These are phyloP conservation scores for Montipora capricornis DNA, from an alignment of 64 coral and sea anemone species.

Conservation along the genomic window DNA sequence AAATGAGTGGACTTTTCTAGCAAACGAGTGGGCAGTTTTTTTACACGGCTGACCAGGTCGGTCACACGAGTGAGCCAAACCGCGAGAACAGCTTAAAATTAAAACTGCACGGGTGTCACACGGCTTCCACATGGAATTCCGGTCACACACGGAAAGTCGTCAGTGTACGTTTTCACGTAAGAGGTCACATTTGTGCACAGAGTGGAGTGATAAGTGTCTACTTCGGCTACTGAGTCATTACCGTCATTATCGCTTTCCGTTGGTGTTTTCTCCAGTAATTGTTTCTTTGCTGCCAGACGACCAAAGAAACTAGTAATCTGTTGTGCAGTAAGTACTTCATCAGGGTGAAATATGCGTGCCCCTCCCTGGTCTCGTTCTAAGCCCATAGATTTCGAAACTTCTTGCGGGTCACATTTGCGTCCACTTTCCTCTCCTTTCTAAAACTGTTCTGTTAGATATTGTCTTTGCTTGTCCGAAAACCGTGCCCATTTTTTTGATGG, in stretches of 20 bases:
- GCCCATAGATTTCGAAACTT: conserved; percentile 48
- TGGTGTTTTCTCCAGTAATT: conserved; percentile 5
- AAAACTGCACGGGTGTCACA: too few relatives aligned
- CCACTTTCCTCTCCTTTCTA: conserved; percentile 39
- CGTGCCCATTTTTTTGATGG: not conserved
- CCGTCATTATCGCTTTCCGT: not conserved
- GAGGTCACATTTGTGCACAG: not conserved
- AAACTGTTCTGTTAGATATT: conserved; percentile 53
- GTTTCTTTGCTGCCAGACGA: conserved; percentile 48
- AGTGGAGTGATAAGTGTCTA: not conserved
- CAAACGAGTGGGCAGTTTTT: too few relatives aligned
- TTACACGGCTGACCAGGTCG: too few relatives aligned
- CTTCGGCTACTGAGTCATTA: not conserved
- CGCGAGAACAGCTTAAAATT: too few relatives aligned
- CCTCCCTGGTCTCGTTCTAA: conserved; percentile 7
- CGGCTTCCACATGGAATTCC: too few relatives aligned
- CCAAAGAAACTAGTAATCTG: conserved; percentile 43
- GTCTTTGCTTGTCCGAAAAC: conserved; percentile 14
- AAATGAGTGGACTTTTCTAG: too few relatives aligned
- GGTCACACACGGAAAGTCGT: too few relatives aligned
- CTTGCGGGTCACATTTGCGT: conserved; percentile 24
- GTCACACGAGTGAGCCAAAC: too few relatives aligned
- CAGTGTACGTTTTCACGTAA: too few relatives aligned
- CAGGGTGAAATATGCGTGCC: conserved; percentile 14
- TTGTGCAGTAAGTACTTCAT: conserved; percentile 36